Evolutionary conservation across 2,888 invertebrate genomes (phyloP).

Genomic region (Scrobipalpa atriplicella): DNA sequence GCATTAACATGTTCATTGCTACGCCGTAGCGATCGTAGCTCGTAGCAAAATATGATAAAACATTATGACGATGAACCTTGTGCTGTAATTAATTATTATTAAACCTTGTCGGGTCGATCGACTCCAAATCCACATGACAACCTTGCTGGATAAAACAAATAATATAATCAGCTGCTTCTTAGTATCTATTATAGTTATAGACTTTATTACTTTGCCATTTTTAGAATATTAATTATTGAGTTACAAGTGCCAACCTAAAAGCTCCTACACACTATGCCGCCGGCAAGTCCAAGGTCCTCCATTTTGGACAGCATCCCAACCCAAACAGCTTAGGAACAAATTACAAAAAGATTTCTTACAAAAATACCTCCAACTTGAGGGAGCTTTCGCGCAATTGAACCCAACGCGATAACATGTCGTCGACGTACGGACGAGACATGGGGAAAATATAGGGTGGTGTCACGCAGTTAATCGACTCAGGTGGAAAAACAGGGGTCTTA

Average conservation of each 20-base stretch:
- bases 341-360: conserved; percentile 36
- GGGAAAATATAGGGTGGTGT: conserved; percentile 46
- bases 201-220: too few relatives aligned
- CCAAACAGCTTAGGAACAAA: conserved; percentile 30
- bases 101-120: too few relatives aligned
- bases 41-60: background rate
- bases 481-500: conserved; percentile 55
- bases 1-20: background rate
- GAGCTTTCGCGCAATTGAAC: conserved; percentile 64
- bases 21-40: background rate
- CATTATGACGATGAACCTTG: too few relatives aligned
- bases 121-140: too few relatives aligned
- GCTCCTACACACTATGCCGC: too few relatives aligned
- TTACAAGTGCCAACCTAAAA: too few relatives aligned
- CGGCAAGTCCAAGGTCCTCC: too few relatives aligned
- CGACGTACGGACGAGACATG: conserved; percentile 30
- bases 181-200: too few relatives aligned
- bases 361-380: conserved; percentile 34
- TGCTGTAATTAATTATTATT: too few relatives aligned
- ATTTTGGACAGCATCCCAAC: background rate
- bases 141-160: too few relatives aligned
- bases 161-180: too few relatives aligned
- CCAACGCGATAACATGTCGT: conserved; percentile 49
- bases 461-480: conserved; percentile 54
- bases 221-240: too few relatives aligned